Conservation (phyloP, 2,888 invertebrate species). For the Polymixis lichenea region DNA sequence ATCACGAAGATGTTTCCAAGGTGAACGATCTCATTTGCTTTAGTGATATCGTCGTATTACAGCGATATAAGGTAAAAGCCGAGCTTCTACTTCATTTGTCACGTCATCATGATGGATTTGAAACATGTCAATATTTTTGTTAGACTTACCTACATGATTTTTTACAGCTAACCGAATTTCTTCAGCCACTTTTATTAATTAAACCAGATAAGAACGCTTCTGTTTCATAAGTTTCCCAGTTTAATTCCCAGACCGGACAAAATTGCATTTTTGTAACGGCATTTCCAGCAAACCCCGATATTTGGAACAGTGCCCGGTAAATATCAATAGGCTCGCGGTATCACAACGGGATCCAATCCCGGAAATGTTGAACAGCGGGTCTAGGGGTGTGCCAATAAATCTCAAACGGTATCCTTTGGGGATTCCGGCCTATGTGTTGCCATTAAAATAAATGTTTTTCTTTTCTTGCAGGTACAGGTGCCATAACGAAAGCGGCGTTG, state of each 20-base stretch:
- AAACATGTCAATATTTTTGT: slow-evolving; percentile 36
- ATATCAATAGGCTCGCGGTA: slow-evolving; percentile 54
- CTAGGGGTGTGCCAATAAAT: slow-evolving; percentile 45
- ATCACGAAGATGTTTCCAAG: slow-evolving; percentile 50
- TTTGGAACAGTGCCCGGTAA: slow-evolving; percentile 54
- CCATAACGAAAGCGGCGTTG: slow-evolving; percentile 92
- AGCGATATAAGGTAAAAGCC: slow-evolving; percentile 27
- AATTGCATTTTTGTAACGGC: slow-evolving; percentile 16
- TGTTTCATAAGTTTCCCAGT: not conserved
- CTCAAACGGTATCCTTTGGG: slow-evolving; percentile 52
- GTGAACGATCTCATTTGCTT: slow-evolving; percentile 51
- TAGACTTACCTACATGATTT: not conserved
- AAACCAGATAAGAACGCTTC: not conserved
- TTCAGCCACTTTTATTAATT: slow-evolving; percentile 5
- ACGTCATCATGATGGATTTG: slow-evolving; percentile 55
- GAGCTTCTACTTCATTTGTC: slow-evolving; percentile 47
- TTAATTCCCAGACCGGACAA: not conserved
- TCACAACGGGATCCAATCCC: slow-evolving; percentile 52
- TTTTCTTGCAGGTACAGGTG: slow-evolving; percentile 90
- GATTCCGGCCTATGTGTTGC: slow-evolving; percentile 27
- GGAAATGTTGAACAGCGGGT: slow-evolving; percentile 42
- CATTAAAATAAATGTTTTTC: slow-evolving; percentile 45
- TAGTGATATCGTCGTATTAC: slow-evolving; percentile 48
- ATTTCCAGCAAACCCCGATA: not conserved
- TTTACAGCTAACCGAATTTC: not conserved